Evolutionary conservation across 1,140 invertebrate species (phyloP), one percentile per base, ranked within the genome.

Genomic region (Macrosteles quadrilineatus): DNA sequence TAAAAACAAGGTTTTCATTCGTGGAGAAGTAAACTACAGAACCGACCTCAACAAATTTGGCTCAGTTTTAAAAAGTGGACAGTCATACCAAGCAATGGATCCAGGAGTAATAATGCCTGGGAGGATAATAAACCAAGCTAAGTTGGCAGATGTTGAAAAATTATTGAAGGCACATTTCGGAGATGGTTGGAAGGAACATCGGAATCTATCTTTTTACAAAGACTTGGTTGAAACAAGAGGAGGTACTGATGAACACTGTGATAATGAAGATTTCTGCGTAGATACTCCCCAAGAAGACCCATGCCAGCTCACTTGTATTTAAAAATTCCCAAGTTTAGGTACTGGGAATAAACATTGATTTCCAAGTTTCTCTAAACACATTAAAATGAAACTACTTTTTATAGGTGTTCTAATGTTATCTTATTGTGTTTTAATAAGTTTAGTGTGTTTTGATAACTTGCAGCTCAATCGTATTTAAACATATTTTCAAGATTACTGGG

Each of bases 1-100:
- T 50, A 57, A 64, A 63, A 65, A 43, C 31, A 50, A 63, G 30
- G 53, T 72, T 66, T 32, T 65, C 27, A 40, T 73, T 27, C 68
- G 53, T 25, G 67, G 72, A 0, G 71, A 70, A 72, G 25, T 11
- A 6, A 23, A 50, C 30, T 71, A 66, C 62, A 25, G 36, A 40
- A 36, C 14, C 19, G 63, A 65, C 27, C 14, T 14, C n/a, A 32
- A n/a, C 36, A 65, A 65, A 36, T 25, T 25, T 40, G 36, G 36
- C 27, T 36, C 63, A 45, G 66, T 47, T 14, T 29, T 47, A 62
- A 65, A 19, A 17, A 50, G 4, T 40, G 59, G 30, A 32, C 19
- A 36, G 40, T 36, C 63, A 36, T 19, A 17, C 25, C 19, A n/a
- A n/a, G 27, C 14, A 17, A 71, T 50, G 17, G 36, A 30, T 25